A percentile compares a stretch with the other conserved stretches of the same genome.
Conservation (phyloP, 2,797 vertebrate genomes). For the Spondyliosoma cantharus region DNA sequence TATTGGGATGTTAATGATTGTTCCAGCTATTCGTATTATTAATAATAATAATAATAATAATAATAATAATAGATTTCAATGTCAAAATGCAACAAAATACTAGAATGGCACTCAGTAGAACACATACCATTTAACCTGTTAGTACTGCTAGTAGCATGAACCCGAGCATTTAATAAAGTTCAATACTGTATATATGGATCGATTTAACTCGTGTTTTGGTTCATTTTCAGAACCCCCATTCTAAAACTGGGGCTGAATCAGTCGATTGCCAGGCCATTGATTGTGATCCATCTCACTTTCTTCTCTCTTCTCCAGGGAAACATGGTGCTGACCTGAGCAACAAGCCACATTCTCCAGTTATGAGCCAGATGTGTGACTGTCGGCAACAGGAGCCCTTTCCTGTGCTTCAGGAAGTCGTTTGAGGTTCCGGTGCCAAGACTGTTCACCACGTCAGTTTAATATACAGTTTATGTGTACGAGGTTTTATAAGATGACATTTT, state of each 20-base stretch:
- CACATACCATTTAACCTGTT: too few species aligned
- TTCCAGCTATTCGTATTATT: too few species aligned
- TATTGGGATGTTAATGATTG: too few species aligned
- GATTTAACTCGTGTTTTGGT: too few species aligned
- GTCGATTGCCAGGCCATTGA: not conserved
- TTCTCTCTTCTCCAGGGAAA: slow-evolving; percentile 24
- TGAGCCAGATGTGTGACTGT: not conserved
- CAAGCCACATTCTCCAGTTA: not conserved
- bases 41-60: too few species aligned
- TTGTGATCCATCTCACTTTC: not conserved
- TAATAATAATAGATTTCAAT: too few species aligned
- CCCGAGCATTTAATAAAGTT: too few species aligned
- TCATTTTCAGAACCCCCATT: too few species aligned
- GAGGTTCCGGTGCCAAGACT: not conserved
- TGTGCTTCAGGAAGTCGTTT: not conserved
- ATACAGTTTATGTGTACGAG: not conserved
- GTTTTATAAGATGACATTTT: not conserved
- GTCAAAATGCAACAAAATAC: too few species aligned
- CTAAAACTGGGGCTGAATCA: not conserved
- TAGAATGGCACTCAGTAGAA: too few species aligned
- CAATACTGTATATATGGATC: too few species aligned
- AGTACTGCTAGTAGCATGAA: not conserved
- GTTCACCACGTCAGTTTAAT: slow-evolving; percentile 1
- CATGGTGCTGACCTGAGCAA: not conserved
- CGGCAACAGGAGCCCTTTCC: not conserved